Base-by-base conservation (phyloP, 2,888 invertebrate species). In the Morpho helenor region DNA sequence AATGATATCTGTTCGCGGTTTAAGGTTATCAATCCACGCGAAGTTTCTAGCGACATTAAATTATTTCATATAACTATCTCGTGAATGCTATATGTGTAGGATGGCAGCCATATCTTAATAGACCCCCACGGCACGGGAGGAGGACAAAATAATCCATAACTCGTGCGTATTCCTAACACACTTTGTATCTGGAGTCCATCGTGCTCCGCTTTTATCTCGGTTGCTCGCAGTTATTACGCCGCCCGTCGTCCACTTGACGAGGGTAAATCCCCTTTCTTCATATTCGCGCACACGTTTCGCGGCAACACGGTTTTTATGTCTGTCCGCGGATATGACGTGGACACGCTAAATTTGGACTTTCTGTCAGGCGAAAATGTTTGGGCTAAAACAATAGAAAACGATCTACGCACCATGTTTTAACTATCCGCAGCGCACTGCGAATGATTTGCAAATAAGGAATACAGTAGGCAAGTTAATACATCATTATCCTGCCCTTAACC, bases 211-310 rank as follows among this genome's bases (percentile, higher is more conserved):
- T 80, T 79, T 80, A 81, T 79, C 77, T 75, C 72, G 72, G 72
- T 76, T 74, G 76, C 78, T 76, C 71, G 67, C 74, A 75, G 82
- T 80, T 83, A 85, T 86, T 82, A 84, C 80, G 70, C 64, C 65
- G 67, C 69, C 79, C 80, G 83, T 84, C 86, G 49, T 43, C 43
- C 49, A 59, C 73, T 75, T 87, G 87, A 87, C 85, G 78, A 82
- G 87, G 87, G 87, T 87, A 85, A 87, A 87, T 84, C 87, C 84
- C 79, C 81, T 85, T 83, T 83, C 82, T 82, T 84, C 83, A 84
- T 85, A 83, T 80, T 77, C 75, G 73, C 64, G 68, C 62, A 63
- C 65, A 71, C 71, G 73, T 70, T 66, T 66, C 62, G 58, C 61
- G 64, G 66, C 63, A 9, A 10, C 40, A 65, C 70, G 66, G 69